Conservation (phyloP, 2,888 invertebrate genomes). For the Rhamnusium bicolor region DNA sequence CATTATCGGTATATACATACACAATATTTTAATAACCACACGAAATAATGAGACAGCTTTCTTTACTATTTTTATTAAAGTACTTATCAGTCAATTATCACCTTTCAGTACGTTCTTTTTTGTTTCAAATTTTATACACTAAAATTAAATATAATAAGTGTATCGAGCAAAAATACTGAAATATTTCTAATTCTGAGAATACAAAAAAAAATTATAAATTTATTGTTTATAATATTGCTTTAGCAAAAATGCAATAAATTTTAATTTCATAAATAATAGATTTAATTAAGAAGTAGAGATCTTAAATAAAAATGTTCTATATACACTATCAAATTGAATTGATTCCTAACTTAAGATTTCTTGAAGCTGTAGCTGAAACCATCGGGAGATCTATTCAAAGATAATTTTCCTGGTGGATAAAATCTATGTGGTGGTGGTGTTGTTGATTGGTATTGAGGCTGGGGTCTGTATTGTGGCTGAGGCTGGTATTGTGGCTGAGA, state of each 20-base stretch:
- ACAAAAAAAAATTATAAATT: neutral
- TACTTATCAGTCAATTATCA: conserved; percentile 36
- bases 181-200: neutral
- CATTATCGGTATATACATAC: too few species aligned
- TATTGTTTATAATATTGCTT: neutral
- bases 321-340: conserved; percentile 23
- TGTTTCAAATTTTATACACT: neutral
- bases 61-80: conserved; percentile 34
- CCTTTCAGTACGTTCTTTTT: conserved; percentile 29
- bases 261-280: neutral
- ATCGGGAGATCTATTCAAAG: conserved; percentile 89
- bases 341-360: conserved; percentile 71
- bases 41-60: conserved; percentile 9
- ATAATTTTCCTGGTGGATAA: conserved; percentile 89
- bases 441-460: conserved; percentile 67
- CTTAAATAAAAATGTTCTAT: conserved; percentile 26
- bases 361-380: conserved; percentile 91
- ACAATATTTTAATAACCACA: neutral
- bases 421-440: conserved; percentile 84
- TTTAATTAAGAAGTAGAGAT: neutral
- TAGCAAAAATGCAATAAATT: neutral
- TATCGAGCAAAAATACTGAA: neutral
- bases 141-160: neutral
- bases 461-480: conserved; percentile 69
- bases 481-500: conserved; percentile 71